phyloP scores from a whole-genome alignment of 1,140 invertebrate species.

The Ectropis grisescens region DNA sequence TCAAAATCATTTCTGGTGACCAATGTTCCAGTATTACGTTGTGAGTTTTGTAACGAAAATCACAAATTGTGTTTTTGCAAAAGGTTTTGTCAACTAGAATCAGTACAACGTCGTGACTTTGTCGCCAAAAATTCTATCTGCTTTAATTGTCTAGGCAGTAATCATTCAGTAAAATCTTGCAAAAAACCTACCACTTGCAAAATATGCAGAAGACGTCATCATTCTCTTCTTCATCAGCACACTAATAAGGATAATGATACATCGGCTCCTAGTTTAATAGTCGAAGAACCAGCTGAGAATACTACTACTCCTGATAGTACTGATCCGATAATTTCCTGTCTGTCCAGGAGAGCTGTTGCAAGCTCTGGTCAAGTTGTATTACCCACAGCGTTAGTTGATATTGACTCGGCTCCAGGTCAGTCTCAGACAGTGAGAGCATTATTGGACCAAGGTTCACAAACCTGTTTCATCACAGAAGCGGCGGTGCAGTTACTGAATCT shows the following conservation, averaged over 20 bases:
- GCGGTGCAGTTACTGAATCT: too few relatives aligned
- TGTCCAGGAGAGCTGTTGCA: not conserved
- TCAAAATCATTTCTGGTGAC: not conserved
- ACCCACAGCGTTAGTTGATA: not conserved
- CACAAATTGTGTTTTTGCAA: slow-evolving; percentile 3
- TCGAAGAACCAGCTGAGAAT: not conserved
- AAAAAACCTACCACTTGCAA: not conserved
- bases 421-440: not conserved
- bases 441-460: too few relatives aligned
- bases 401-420: not conserved
- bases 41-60: not conserved
- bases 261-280: not conserved
- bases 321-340: not conserved
- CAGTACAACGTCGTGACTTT: not conserved
- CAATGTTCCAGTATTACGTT: not conserved
- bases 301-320: not conserved
- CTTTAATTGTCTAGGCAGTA: slow-evolving; percentile 3
- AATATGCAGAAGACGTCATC: not conserved
- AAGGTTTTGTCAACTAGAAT: not conserved
- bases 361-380: not conserved
- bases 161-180: not conserved
- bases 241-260: not conserved
- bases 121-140: slow-evolving; percentile 2
- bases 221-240: not conserved
- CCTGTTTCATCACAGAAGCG: too few relatives aligned